Evolutionary conservation across 2,113 vertebrate species (phyloP), one percentile per base, ranked within the genome.

Genomic region (Barbus barbus): DNA sequence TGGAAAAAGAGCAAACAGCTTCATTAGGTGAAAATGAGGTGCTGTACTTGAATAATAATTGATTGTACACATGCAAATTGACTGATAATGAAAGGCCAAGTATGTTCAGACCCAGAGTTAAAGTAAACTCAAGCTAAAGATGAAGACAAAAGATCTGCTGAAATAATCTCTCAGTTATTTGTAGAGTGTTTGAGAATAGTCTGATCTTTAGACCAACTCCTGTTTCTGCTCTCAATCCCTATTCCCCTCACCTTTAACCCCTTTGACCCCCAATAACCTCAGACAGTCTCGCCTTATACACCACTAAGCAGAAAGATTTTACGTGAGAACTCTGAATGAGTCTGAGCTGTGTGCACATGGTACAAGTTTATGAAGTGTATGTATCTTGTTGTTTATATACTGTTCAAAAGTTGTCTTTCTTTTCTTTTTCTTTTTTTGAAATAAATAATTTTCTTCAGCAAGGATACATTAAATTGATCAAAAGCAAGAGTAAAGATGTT

Each of bases 1-100:
- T 36, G 4, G 1, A 77, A 65, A 20, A 80, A 65, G 1, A 14
- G 24, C 16, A 18, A 46, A 44, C 8, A 20, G 24, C n/a, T 9
- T 63, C 14, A 79, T 63, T 63, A 26, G 22, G 58, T 65, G n/a
- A 44, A 73, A 79, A 79, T 44, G 13, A 79, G 24, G 33, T 78
- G 33, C 12, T 61, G 33, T 24, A 41, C 26, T n/a, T 33, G 26
- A 56, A 36, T 33, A 33, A 22, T 36, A 36, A 63, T 63, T 61
- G 33, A 11, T 26, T 61, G 36, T 20, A 24, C 8, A 26, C 14
- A 61, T 41, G 53, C 1, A 78, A 24, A 78, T 61, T 5, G 18
- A 44, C 56, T 26, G 13, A 41, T 18, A 18, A 9, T 26, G 7
- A 78, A 77, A 78, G 4, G 33, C 18, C 31, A 22, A 38, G 67